These are phyloP conservation scores for Philopotamus ludificatus DNA, from an alignment of 1,140 invertebrate species.

Conservation along the genomic window DNA sequence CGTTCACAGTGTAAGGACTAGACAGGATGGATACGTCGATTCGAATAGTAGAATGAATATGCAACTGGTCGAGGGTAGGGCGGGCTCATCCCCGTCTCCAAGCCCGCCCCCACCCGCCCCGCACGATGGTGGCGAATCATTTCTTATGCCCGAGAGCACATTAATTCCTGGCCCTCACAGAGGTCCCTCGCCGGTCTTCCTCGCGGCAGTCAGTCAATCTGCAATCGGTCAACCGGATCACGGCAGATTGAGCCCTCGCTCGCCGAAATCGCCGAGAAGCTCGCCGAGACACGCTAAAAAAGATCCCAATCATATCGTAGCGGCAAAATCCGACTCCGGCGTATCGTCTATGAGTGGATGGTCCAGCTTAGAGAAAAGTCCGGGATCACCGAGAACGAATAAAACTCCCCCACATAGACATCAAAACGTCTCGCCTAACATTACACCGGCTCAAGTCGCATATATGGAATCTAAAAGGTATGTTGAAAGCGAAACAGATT, in stretches of 20 bases:
- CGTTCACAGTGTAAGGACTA: constrained; percentile 63
- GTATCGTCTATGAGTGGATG: constrained; percentile 83
- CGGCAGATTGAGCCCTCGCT: constrained; percentile 64
- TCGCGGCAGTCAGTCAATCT: constrained; percentile 42
- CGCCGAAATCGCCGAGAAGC: constrained; percentile 71
- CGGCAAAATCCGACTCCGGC: constrained; percentile 79
- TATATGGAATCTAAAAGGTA: constrained; percentile 36
- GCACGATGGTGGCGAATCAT: constrained; percentile 57
- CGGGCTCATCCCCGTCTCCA: constrained; percentile 59
- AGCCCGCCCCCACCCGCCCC: constrained; percentile 81
- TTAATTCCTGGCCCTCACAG: constrained; percentile 45
- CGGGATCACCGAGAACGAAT: constrained; percentile 64
- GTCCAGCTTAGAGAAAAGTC: constrained; percentile 81
- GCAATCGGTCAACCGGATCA: constrained; percentile 48
- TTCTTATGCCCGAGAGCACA: constrained; percentile 50
- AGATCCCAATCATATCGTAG: constrained; percentile 62
- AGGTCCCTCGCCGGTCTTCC: constrained; percentile 52
- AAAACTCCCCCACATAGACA: constrained; percentile 44
- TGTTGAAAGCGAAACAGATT: constrained; percentile 33
- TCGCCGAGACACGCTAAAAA: constrained; percentile 72
- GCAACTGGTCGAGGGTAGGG: constrained; percentile 56
- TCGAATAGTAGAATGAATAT: constrained; percentile 55
- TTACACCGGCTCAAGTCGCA: not conserved
- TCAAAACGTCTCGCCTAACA: constrained; percentile 23
- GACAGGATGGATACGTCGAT: constrained; percentile 64